Evolutionary conservation across 2,888 invertebrate species (phyloP), one percentile per base, ranked within the genome.

Genomic region (Muschampia plurimacula): DNA sequence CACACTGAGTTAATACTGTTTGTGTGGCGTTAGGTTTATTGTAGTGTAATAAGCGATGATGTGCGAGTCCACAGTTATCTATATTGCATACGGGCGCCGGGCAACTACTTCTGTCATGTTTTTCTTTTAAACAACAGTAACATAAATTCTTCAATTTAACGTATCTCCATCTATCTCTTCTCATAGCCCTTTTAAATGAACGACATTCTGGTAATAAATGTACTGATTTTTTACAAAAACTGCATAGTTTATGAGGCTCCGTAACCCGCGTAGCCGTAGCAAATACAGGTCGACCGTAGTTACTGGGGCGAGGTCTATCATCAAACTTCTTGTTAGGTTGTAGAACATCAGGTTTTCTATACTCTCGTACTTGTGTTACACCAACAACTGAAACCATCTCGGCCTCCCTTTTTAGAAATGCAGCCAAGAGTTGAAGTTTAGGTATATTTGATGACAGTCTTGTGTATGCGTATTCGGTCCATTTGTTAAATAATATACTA

Each of bases 121-220:
- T 55, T 22, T 55, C 55, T 10, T 55, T 22, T 2, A 55, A 9
- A 55, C 55, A 69, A 60, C 69, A 63, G 39, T 22, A 63, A 67
- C 74, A 77, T 10, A 77, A 28, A 10, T 59, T 55, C 7, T 70
- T 60, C 5, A 62, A 15, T 73, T 73, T 74, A 5, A 73, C 74
- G 69, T 44, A 75, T n/a, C 59, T 67, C 77, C 74, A 77, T 57
- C 59, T 57, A 63, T 76, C 75, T 41, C 65, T 69, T n/a, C 74
- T 63, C 74, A 78, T 72, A 9, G 78, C 77, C 0, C 76, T 72
- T 69, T 70, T 76, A 32, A 78, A 78, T 15, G 22, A n/a, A 8
- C 74, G 66, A 59, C 78, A 78, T 69, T 69, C 5, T 67, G 73
- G 59, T 69, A 77, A 76, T 69, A 62, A 74, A 76, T 77, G 75